Evolutionary conservation across 2,113 vertebrate genomes (phyloP).

Genomic region (Zapus hudsonius): DNA sequence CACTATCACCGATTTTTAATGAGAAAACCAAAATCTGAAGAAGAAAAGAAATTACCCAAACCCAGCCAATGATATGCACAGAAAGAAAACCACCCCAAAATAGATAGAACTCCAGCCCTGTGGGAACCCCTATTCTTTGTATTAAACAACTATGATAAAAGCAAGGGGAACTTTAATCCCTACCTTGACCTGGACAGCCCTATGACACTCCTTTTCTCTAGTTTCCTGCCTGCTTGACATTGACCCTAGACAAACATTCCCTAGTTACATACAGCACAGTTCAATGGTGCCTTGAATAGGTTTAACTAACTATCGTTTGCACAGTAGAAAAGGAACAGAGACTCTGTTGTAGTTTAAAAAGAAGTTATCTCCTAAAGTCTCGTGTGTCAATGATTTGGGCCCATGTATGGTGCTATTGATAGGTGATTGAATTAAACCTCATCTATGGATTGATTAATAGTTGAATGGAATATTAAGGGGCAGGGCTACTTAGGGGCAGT

Average conservation of each 20-base stretch:
- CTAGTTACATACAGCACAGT: background rate
- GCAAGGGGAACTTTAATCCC: too few species aligned
- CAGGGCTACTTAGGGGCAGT: background rate
- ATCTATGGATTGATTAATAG: background rate
- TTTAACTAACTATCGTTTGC: background rate
- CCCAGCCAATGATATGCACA: background rate
- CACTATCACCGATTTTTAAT: background rate
- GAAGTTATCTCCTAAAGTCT: background rate
- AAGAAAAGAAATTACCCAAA: background rate
- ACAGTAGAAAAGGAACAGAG: background rate
- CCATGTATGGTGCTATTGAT: background rate
- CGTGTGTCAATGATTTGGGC: background rate
- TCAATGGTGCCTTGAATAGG: fast-evolving
- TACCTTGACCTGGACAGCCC: background rate
- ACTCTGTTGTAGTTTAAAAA: background rate
- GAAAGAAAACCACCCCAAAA: too few species aligned
- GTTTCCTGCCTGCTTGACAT: background rate
- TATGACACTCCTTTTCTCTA: background rate
- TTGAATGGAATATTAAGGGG: too few species aligned
- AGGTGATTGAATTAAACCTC: background rate
- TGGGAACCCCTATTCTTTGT: background rate
- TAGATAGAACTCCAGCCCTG: fast-evolving
- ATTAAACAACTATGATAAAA: too few species aligned
- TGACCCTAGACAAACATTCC: background rate
- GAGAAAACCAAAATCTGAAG: background rate